Evolutionary conservation across 35 echinoderm and acorn worm species (phyloP), one percentile per base, ranked within the genome.

Genomic region (Nesometra sesokonis): DNA sequence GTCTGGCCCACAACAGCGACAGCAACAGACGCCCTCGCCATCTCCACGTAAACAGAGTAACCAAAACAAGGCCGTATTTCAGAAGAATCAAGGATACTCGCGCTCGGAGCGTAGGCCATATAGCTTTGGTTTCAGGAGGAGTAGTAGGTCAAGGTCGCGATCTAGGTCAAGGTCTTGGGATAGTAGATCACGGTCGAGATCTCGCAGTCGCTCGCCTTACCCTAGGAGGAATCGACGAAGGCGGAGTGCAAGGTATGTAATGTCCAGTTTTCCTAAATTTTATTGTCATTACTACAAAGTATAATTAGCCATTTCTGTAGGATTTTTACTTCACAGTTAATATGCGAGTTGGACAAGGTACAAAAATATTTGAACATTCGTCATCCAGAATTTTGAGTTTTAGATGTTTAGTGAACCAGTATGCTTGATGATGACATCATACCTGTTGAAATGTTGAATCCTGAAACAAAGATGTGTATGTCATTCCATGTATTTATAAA

Each of bases 151-250:
- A n/a, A 33, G 83, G 29, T 87, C 86, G 27, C 57, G 86, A 39
- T 91, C 89, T 57, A 85, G 94, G 77, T 88, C 82, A n/a, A 67
- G 89, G 9, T 88, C 89, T 21, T 35, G 89, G 37, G 76, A 78
- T 76, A 78, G 11, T 67, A 67, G 52, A 19, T 67, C 52, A 67
- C 52, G 52, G 1, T 67, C 52, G 21, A 67, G 89, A 1, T 86
- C 84, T 11, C 40, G 89, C 37, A 91, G 89, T 38, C 52, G 52
- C 23, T 67, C 52, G 23, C 87, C 87, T 13, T 88, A 82, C 82
- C 46, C 36, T 38, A 82, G 87, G 33, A 88, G 47, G 34, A 88
- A 40, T 80, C 81, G 87, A 15, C 34, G 87, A 37, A 88, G 87
- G 36, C 81, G 39, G 31, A 82, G 79, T n/a, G 35, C 46, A 82